These are phyloP conservation scores for Macrotis lagotis DNA, from an alignment of 2,113 vertebrate species.

Conservation along the genomic window DNA sequence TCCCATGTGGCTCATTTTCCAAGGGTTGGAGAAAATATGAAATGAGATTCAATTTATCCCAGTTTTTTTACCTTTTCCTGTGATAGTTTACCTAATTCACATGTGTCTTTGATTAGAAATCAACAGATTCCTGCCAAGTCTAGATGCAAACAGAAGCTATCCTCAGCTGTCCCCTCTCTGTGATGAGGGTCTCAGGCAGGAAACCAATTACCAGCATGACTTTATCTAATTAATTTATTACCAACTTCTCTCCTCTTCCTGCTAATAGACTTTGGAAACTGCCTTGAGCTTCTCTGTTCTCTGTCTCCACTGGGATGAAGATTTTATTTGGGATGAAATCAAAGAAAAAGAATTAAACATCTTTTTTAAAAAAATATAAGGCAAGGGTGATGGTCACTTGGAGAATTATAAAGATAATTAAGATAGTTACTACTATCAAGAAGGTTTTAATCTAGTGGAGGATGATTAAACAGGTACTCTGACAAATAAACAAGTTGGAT, in stretches of 20 bases:
- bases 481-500: not conserved
- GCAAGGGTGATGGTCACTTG: not conserved
- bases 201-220: not conserved
- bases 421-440: not conserved
- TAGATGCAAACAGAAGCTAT: not conserved
- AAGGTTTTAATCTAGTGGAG: not conserved
- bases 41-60: not conserved
- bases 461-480: not conserved
- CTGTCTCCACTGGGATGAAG: not conserved
- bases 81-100: not conserved
- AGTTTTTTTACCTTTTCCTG: not conserved
- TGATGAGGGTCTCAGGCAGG: not conserved
- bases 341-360: not conserved
- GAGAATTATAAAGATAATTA: not conserved
- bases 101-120: not conserved
- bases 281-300: not conserved
- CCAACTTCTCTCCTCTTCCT: not conserved
- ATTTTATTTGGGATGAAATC: not conserved
- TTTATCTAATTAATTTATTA: slow-evolving; percentile 1
- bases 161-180: not conserved
- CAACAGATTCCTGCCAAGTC: not conserved
- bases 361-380: not conserved
- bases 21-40: not conserved
- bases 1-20: not conserved
- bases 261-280: not conserved